phyloP scores from a whole-genome alignment of 2,113 vertebrate genomes.

The Apteryx mantelli region DNA sequence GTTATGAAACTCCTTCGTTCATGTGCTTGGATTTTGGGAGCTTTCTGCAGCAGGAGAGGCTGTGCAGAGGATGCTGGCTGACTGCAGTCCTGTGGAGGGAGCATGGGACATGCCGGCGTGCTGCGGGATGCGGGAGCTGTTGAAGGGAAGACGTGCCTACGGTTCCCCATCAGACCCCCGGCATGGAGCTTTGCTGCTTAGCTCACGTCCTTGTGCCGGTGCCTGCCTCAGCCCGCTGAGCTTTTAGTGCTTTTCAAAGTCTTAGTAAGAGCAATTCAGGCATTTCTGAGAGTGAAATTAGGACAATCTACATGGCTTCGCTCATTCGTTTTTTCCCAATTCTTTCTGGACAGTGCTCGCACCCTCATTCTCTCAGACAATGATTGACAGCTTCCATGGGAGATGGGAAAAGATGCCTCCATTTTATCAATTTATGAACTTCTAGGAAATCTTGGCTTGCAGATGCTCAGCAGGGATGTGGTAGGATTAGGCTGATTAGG shows the following conservation, averaged over 20 bases:
- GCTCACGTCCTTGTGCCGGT: fast-evolving
- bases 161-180: neutral
- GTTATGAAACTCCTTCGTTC: neutral
- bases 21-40: fast-evolving
- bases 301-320: neutral
- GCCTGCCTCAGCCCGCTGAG: neutral
- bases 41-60: neutral
- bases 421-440: fast-evolving
- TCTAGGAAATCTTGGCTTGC: neutral
- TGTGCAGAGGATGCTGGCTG: too few relatives aligned
- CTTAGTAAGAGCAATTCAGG: neutral
- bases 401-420: fast-evolving
- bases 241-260: neutral
- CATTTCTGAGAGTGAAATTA: neutral
- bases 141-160: too few relatives aligned
- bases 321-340: fast-evolving
- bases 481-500: neutral
- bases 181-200: neutral
- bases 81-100: too few relatives aligned
- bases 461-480: neutral
- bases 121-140: too few relatives aligned
- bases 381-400: neutral
- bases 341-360: neutral
- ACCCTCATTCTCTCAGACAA: neutral
- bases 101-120: too few relatives aligned